These are phyloP conservation scores for Cremastinae sp. DNA, from an alignment of 2,888 invertebrate genomes.

Conservation along the genomic window DNA sequence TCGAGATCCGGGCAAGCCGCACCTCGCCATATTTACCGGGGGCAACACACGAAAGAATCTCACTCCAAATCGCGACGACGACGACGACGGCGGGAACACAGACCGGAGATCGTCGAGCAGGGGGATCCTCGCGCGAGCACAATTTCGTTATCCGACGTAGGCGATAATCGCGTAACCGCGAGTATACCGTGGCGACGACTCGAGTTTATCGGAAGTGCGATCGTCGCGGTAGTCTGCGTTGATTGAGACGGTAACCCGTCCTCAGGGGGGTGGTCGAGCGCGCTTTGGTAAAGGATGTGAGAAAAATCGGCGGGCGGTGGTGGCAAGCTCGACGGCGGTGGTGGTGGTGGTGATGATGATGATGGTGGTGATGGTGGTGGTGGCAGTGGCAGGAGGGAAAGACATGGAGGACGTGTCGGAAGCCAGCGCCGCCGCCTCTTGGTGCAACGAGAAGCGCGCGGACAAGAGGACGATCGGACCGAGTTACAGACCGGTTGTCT, in stretches of 20 bases:
- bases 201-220: conserved; percentile 34
- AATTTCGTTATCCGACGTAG: conserved; percentile 3
- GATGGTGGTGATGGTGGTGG: conserved; percentile 63
- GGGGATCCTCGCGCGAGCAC: conserved; percentile 1
- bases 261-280: conserved; percentile 31
- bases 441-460: conserved; percentile 59
- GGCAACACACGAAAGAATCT: not conserved
- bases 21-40: conserved; percentile 42
- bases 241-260: conserved; percentile 26
- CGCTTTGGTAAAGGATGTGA: conserved; percentile 1
- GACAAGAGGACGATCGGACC: conserved; percentile 77
- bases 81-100: conserved; percentile 20
- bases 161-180: conserved; percentile 41
- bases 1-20: conserved; percentile 27
- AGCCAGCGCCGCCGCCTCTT: conserved; percentile 64
- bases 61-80: not conserved
- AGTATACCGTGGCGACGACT: conserved; percentile 32
- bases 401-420: conserved; percentile 65
- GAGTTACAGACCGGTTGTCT: conserved; percentile 78
- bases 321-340: conserved; percentile 48
- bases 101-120: conserved; percentile 1
- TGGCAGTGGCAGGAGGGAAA: conserved; percentile 30
- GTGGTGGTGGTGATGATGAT: conserved; percentile 64
- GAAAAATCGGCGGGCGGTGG: not conserved
- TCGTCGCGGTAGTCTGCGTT: conserved; percentile 28